Evolutionary conservation across 2,113 vertebrate species (phyloP), one percentile per base, ranked within the genome.

Genomic region (Engystomops pustulosus): DNA sequence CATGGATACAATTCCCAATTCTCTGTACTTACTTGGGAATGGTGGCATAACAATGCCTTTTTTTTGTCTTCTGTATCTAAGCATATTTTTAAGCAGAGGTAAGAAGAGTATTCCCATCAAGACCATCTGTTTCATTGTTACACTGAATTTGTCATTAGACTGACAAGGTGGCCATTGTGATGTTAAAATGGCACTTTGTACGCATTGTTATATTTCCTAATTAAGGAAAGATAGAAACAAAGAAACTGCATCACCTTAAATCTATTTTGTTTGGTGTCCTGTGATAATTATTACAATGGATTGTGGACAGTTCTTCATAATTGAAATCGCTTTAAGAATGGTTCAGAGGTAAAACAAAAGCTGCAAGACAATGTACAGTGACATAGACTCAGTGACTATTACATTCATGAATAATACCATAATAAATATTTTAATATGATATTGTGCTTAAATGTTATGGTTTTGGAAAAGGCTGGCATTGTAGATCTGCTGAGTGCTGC

Each of bases 101-200:
- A 84, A 77, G 65, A 84, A 20, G 60, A 78, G 45, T 84, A 77
- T 84, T 84, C 60, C 71, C 74, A 30, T 69, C 72, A 78, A 78
- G 82, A 78, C 82, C 82, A 84, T 84, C 82, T 84, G 82, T 69
- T 84, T 69, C 82, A 77, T 85, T 79, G 75, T 85, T 79, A 45
- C 3, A 51, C 41, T 85, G 36, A 85, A 69, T 69, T 79, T 34
- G 77, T 53, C 23, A 32, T 78, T 68, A 44, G 45, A 70, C 83
- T 68, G 75, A 85, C 44, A 45, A 78, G 47, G 60, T 58, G 74
- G 45, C 62, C 74, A 79, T 85, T 79, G 83, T 78, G 38, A 69
- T 84, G 74, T 38, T 55, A 78, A 38, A 78, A 84, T 41, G 34
- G 2, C 36, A 68, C 74, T 51, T 20, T 60, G 27, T 78, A 47